A percentile compares a stretch with the other conserved stretches of the same genome.
Evolutionary conservation across 2,888 invertebrate species (phyloP).

Genomic region (Melieria crassipennis): DNA sequence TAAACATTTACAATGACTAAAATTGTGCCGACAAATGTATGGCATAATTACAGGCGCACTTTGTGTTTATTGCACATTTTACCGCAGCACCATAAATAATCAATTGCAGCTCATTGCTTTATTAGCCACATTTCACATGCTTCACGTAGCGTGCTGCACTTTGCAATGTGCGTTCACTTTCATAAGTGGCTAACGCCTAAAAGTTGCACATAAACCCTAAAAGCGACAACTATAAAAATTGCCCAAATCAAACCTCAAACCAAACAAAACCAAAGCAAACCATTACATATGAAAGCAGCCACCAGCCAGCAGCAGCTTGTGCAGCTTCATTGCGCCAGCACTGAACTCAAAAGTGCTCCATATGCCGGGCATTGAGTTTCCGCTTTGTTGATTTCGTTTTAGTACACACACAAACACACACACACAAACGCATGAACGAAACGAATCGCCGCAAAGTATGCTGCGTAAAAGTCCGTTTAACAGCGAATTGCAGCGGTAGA

Average conservation of each 20-base stretch:
- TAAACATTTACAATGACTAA: too few species aligned
- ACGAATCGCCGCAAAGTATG: background rate
- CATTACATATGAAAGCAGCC: background rate
- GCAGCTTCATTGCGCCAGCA: constrained; percentile 1
- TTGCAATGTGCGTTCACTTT: too few species aligned
- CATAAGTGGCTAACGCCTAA: background rate
- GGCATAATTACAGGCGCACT: too few species aligned
- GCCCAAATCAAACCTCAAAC: background rate
- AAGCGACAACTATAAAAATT: background rate
- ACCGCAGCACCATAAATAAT: constrained; percentile 21
- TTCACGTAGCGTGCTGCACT: background rate
- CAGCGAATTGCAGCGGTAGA: too few species aligned
- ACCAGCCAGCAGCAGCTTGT: constrained; percentile 1
- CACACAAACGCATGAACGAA: background rate
- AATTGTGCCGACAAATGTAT: too few species aligned
- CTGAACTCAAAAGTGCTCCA: background rate
- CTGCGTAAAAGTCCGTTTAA: too few species aligned
- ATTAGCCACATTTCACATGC: background rate
- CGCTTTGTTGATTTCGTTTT: constrained; percentile 1
- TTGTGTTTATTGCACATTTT: constrained; percentile 34
- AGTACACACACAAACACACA: background rate
- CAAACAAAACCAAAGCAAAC: constrained; percentile 1
- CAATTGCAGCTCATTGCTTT: constrained; percentile 18
- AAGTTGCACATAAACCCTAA: background rate
- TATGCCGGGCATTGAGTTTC: background rate